Evolutionary conservation across 2,113 vertebrate genomes (phyloP).

Genomic region (Deroptyus accipitrinus): DNA sequence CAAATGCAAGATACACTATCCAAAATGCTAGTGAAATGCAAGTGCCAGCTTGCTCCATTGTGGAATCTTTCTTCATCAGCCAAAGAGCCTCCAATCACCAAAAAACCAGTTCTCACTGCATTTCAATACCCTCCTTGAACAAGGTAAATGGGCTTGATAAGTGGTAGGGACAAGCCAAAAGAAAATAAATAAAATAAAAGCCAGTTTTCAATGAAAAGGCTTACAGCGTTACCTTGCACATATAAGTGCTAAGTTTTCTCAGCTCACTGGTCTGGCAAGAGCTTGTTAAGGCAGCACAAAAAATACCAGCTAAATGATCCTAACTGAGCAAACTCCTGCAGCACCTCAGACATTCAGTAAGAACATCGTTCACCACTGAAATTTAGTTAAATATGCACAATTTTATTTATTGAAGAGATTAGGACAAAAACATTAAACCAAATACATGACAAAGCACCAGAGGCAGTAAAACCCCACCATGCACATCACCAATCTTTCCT

Average conservation of each 20-base stretch:
- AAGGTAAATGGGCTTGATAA: background rate
- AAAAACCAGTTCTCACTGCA: background rate
- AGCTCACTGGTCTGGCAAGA: background rate
- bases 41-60: background rate
- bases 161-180: background rate
- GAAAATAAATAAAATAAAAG: background rate
- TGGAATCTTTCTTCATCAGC: background rate
- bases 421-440: constrained; percentile 99
- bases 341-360: background rate
- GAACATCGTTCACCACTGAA: background rate
- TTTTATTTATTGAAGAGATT: constrained; percentile 99
- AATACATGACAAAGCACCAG: constrained; percentile 99
- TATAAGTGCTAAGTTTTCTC: background rate
- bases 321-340: background rate
- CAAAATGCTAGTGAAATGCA: no score
- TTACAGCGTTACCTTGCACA: background rate
- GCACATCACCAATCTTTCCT: constrained; percentile 85
- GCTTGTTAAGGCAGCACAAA: background rate
- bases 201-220: background rate
- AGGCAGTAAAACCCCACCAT: constrained; percentile 96
- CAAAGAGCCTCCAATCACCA: background rate
- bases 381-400: constrained; percentile 90
- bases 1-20: background rate
- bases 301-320: background rate
- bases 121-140: background rate